Base-by-base conservation (phyloP, 2,797 vertebrate species). In the Otus scops region DNA sequence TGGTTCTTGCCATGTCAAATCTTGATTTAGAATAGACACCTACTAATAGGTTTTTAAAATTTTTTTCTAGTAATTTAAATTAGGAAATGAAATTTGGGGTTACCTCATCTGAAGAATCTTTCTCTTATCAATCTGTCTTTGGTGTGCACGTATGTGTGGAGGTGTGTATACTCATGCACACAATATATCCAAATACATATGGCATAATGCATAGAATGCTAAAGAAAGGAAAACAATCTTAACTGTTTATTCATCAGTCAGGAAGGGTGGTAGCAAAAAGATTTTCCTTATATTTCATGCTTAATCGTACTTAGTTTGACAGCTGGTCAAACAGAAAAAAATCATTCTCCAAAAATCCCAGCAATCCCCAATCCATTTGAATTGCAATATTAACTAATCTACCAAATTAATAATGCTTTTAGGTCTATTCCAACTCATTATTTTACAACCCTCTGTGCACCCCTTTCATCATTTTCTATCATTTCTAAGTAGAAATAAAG, bases 11-110 rank as follows among this genome's bases (percentile, higher is more conserved):
- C 7, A 5, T 36, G 8, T 5, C 32, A 73, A 10, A 24, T 45
- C 22, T 64, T 64, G 13, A 7, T 51, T 79, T 38, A 57, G 24
- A 79, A 84, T 23, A 0, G 0, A 43, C 38, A 47, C 2, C 8
- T 7, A 60, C 5, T 45, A 48, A 24, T 1, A 54, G 9, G 15
- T 18, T 56, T 15, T 30, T 4, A 0, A 3, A 47, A 18, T 18
- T 8, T 17, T 3, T 20, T 41, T 51, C 15, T 11, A 22, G 11
- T 23, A 47, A 47, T 78, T 74, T 64, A 18, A 59, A 39, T 39
- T 41, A 23, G 23, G 32, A 85, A 36, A 32, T 28, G 0, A 74
- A 88, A 76, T 39, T 24, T 54, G 41, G 2, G 1, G 0, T 93
- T 67, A 9, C 16, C 1, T 73, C 7, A 48, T 63, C 14, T 47